Conservation (phyloP, 2,113 vertebrate genomes). For the Epinephelus fuscoguttatus region DNA sequence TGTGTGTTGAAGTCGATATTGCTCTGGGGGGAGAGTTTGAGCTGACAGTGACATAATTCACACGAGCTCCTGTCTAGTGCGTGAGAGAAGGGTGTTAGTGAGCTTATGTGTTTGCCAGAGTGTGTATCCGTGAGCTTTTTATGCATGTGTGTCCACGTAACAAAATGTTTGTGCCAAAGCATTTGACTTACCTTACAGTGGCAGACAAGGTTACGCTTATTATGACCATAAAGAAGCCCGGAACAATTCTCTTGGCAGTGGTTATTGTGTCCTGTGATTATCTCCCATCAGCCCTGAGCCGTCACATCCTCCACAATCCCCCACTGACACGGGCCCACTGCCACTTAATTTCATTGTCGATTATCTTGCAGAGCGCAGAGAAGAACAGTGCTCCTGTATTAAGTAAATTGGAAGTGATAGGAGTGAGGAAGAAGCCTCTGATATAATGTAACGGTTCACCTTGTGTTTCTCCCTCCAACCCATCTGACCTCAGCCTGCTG, state of each 20-base stretch:
- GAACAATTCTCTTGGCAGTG: conserved; percentile 31
- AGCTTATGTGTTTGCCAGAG: neutral
- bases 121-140: neutral
- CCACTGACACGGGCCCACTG: conserved; percentile 18
- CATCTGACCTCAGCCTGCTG: neutral
- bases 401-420: conserved; percentile 51
- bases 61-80: conserved; percentile 7
- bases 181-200: conserved; percentile 10
- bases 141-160: neutral
- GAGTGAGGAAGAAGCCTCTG: conserved; percentile 12
- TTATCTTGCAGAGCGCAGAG: conserved; percentile 37
- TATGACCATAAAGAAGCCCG: conserved; percentile 49
- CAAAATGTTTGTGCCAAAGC: conserved; percentile 15
- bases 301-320: conserved; percentile 47
- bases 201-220: conserved; percentile 55
- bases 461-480: neutral
- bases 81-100: neutral
- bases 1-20: conserved; percentile 26
- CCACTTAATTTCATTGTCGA: conserved; percentile 59
- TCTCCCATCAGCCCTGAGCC: conserved; percentile 65
- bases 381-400: conserved; percentile 27
- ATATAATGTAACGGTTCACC: conserved; percentile 34
- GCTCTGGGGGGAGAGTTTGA: conserved; percentile 16
- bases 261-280: conserved; percentile 58
- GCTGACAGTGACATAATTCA: conserved; percentile 48